Evolutionary conservation across 2,113 vertebrate genomes (phyloP).

Genomic region (Cranoglanis bouderius): DNA sequence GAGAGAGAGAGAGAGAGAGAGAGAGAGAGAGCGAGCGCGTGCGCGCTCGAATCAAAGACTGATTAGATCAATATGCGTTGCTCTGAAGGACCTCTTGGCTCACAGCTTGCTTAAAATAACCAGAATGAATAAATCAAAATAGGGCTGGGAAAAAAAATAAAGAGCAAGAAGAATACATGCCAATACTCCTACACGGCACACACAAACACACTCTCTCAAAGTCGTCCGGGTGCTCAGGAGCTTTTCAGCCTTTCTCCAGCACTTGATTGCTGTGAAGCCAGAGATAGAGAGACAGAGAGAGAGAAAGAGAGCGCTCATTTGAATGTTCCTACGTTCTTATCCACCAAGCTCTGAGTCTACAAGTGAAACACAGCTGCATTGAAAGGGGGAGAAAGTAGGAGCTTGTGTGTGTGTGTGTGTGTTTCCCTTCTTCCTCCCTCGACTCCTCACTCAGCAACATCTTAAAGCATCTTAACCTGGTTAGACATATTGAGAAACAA

Average conservation of each 20-base stretch:
- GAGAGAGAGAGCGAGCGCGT: background rate
- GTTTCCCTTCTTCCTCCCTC: background rate
- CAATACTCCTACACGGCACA: slow-evolving; percentile 4
- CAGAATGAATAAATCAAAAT: slow-evolving; percentile 44
- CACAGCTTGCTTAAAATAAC: slow-evolving; percentile 45
- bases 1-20: slow-evolving; percentile 3
- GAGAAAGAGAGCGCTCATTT: background rate
- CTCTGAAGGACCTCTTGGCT: slow-evolving; percentile 40
- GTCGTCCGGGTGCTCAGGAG: slow-evolving; percentile 3
- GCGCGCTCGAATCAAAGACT: slow-evolving; percentile 35
- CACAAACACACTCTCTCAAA: background rate
- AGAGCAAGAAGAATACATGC: background rate
- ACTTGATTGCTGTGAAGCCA: slow-evolving; percentile 23
- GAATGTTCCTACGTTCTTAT: background rate
- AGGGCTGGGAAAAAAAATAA: background rate
- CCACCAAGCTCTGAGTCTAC: background rate
- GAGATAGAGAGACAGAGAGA: background rate
- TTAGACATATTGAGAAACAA: background rate
- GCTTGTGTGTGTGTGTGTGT: background rate
- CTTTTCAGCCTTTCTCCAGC: slow-evolving; percentile 21
- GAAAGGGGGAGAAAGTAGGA: background rate
- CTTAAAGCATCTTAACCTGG: background rate
- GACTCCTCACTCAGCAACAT: background rate
- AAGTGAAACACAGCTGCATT: background rate
- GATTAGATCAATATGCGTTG: slow-evolving; percentile 44